Conservation (phyloP, 2,888 invertebrate species). For the Lacanobia wlatinum region DNA sequence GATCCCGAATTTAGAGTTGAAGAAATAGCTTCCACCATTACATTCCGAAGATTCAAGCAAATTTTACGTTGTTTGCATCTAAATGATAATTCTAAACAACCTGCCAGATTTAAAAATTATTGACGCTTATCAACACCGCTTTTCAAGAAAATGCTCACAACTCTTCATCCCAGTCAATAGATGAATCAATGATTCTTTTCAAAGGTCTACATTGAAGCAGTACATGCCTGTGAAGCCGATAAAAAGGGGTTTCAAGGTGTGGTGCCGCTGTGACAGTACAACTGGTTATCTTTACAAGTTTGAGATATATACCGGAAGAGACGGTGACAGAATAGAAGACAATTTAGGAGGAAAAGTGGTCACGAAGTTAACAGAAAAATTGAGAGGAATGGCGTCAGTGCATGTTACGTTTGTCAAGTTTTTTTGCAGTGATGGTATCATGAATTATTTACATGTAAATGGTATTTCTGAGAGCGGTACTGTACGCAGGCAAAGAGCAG, state of each 20-base stretch:
- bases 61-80: constrained; percentile 40
- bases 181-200: constrained; percentile 59
- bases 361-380: constrained; percentile 20
- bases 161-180: constrained; percentile 41
- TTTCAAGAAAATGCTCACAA: constrained; percentile 27
- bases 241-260: constrained; percentile 66
- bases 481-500: constrained; percentile 49
- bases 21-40: constrained; percentile 38
- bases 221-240: constrained; percentile 67
- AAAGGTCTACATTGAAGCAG: constrained; percentile 63
- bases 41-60: constrained; percentile 41
- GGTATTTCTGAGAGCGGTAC: constrained; percentile 32
- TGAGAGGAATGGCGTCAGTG: constrained; percentile 7
- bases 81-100: constrained; percentile 34
- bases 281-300: constrained; percentile 62
- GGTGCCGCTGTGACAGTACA: constrained; percentile 61
- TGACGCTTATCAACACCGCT: constrained; percentile 22
- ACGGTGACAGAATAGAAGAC: constrained; percentile 49
- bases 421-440: too few species aligned
- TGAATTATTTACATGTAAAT: constrained; percentile 5
- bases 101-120: constrained; percentile 29
- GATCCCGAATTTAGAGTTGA: constrained; percentile 43
- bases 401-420: too few species aligned
- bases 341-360: constrained; percentile 51
- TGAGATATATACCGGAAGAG: constrained; percentile 62